Base-by-base conservation (phyloP, 1,140 invertebrate genomes). In the Drosophila ambigua region DNA sequence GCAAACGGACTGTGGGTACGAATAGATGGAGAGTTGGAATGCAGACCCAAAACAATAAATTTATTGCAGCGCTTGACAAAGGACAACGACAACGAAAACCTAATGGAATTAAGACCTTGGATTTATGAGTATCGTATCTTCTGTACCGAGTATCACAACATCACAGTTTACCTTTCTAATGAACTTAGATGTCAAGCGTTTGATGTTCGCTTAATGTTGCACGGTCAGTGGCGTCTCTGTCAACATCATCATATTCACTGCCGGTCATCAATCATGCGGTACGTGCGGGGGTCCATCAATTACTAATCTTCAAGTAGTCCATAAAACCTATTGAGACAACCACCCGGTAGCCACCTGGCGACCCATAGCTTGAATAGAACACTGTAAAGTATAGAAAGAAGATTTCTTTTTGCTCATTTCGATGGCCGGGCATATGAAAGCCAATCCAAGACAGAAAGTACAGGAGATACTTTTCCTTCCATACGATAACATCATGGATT, bases 121-220 rank as follows among this genome's bases (percentile, higher is more conserved):
- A 45, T 9, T 3, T 24, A 24, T 20, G 3, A 16, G 16, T 11
- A 35, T 3, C 1, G 16, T 11, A 35, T 3, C 1, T 11, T 75
- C 66, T 75, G 75, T 72, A 26, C 28, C 53, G 72, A 76, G 63
- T 62, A n/a, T n/a, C n/a, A n/a, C n/a, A n/a, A n/a, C n/a, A n/a
- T n/a, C n/a, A n/a, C n/a, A n/a, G 55, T 75, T 78, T 78, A 50
- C 59, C 52, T 41, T 67, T 54, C 23, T 63, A 74, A 67, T 77
- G 59, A 75, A 55, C 68, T 60, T 50, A 24, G 16, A 50, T 66
- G 11, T n/a, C 28, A 20, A 51, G 9, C 48, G 49, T 68, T 75
- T 71, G 49, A 44, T 28, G 35, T 13, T 39, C 35, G 35, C 35
- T 39, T 39, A 39, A 39, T 13, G 35, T 39, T 35, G 9, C 11